Percentiles rank a stretch among this genome's conserved stretches.
phyloP scores from a whole-genome alignment of 1,140 invertebrate genomes.

The Drosophila serrata region DNA sequence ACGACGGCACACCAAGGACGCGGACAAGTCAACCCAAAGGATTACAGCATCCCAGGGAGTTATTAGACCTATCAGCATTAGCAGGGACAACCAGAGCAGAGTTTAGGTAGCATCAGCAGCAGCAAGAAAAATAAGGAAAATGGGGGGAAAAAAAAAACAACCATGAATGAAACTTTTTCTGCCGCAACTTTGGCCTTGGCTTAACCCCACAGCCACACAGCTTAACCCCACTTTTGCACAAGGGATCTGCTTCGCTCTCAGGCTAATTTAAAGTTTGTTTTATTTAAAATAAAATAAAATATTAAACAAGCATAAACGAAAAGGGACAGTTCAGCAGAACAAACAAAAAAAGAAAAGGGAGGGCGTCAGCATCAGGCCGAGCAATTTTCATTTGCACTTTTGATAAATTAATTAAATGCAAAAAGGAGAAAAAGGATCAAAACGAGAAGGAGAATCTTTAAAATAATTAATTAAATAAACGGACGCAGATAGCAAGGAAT shows the following conservation, averaged over 20 bases:
- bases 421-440: conserved; percentile 40
- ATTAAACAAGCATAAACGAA: conserved; percentile 51
- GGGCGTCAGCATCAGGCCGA: conserved; percentile 18
- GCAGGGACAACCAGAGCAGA: conserved; percentile 27
- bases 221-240: conserved; percentile 72
- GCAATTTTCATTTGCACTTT: conserved; percentile 79
- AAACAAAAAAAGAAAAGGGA: conserved; percentile 17
- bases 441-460: conserved; percentile 70
- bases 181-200: conserved; percentile 72
- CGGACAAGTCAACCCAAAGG: conserved; percentile 67
- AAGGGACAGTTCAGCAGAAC: conserved; percentile 18
- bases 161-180: conserved; percentile 53
- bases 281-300: conserved; percentile 75
- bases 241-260: conserved; percentile 19
- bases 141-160: conserved; percentile 16
- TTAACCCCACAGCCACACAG: conserved; percentile 60
- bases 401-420: conserved; percentile 82
- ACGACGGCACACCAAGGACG: neutral
- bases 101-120: conserved; percentile 13
- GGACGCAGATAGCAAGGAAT: conserved; percentile 53
- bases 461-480: conserved; percentile 84
- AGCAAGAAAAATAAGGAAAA: too few species aligned
- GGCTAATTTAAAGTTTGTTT: conserved; percentile 80
- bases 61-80: conserved; percentile 79
- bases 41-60: conserved; percentile 76